Evolutionary conservation across 2,113 vertebrate species (phyloP).

Genomic region (Lagenorhynchus albirostris): DNA sequence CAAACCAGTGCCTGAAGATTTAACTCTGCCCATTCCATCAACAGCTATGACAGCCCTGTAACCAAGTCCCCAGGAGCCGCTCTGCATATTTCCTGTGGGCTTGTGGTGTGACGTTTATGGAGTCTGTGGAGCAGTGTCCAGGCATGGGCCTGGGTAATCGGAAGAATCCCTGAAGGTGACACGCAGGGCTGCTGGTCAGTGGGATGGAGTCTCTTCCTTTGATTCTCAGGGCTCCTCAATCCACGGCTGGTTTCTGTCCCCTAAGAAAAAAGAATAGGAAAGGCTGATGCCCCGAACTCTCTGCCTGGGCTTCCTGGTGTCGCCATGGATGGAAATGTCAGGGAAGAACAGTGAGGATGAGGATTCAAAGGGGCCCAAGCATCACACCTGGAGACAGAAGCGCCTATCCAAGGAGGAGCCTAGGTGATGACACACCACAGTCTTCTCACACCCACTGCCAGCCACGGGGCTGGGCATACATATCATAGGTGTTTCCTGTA

Average conservation of each 20-base stretch:
- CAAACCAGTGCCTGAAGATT: neutral
- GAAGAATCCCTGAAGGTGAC: neutral
- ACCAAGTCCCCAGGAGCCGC: neutral
- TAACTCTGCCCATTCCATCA: neutral
- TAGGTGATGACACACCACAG: neutral
- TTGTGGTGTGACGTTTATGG: neutral
- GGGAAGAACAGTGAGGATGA: neutral
- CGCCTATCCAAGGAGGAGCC: neutral
- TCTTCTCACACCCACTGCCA: neutral
- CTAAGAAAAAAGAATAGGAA: neutral
- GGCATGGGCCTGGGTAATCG: neutral
- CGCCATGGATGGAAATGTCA: neutral
- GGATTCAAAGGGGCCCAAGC: accelerated
- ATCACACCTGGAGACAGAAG: neutral
- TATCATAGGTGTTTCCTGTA: neutral
- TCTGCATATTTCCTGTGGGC: neutral
- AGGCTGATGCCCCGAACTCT: neutral
- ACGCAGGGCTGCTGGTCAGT: neutral
- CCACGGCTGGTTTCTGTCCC: neutral
- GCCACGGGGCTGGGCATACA: neutral
- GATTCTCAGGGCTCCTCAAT: neutral
- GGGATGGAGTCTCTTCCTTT: neutral
- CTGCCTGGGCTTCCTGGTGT: neutral
- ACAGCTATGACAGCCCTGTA: neutral
- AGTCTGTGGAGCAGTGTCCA: neutral